Evolutionary conservation across 37 sponge, comb jelly and placozoan species (phyloP), one percentile per base, ranked within the genome.

Genomic region (Cliona cf. orientalis): DNA sequence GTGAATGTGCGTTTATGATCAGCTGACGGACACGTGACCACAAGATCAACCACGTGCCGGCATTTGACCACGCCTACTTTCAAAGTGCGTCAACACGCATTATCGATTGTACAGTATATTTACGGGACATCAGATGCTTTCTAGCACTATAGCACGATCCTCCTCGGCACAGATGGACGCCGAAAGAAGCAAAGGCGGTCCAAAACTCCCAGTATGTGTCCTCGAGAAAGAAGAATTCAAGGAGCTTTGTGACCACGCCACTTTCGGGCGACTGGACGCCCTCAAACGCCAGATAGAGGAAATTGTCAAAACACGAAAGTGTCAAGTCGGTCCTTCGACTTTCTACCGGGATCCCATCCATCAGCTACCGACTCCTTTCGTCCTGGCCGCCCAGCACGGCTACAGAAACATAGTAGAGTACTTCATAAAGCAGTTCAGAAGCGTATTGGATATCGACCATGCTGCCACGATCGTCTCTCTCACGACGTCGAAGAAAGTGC

Each of bases 401-500:
- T 43, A 64, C 7, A 60, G 38, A 32, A 29, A 67, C 7, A 74
- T 83, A 26, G 88, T 92, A 19, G 46, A 86, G 64, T 87, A 80
- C 72, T 80, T 92, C 17, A 62, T 87, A 21, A 58, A 80, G 31
- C 45, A 41, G 0, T 84, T 60, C 34, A 29, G 71, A 26, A 55
- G 49, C 4, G 56, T 65, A 2, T 23, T 87, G 1, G 90, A 93
- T 69, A 72, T 89, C 34, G 78, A 93, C 55, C 86, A 89, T 23
- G 49, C 69, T 3, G 89, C 85, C 39, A 85, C 86, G 11, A 87
- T 95, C 29, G 49, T 91, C 28, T 91, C 92, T 29, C 49, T 87
- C 38, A 87, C 89, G 12, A 95, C 95, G 19, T 76, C 63, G 58
- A 95, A 92, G 78, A 80, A 89, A 28, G 93, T 95, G 21, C 90